Evolutionary conservation across 2,888 invertebrate genomes (phyloP), one percentile per base, ranked within the genome.

Genomic region (Lycaena phlaeas): DNA sequence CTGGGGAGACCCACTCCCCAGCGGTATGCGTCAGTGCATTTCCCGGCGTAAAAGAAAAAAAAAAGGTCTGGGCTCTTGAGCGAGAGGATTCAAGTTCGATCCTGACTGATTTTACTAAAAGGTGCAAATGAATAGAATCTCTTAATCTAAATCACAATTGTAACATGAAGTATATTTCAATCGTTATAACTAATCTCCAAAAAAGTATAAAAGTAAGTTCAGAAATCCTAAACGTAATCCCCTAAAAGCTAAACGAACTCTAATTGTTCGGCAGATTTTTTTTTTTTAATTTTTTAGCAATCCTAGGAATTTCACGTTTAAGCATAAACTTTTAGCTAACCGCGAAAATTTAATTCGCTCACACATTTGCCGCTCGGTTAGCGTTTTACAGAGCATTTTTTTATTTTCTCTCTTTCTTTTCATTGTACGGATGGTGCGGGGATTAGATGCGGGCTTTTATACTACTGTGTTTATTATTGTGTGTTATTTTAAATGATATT

Each of bases 261-360:
- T 30, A 15, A 30, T 30, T 15, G 15, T 30, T 30, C 29, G 14
- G 14, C 14, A 30, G n/a, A 15, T 30, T 30, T 30, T 27, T 29
- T 30, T 27, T 30, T 30, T 27, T 29, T 30, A 10, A 15, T 15
- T n/a, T 9, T 30, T 30, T 2, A 4, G 15, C 5, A n/a, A 30
- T 30, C 15, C n/a, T 30, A 30, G 15, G 15, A 30, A 15, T 30
- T 15, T 15, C 14, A 30, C 15, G 15, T 30, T 30, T 10, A 15
- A 30, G 30, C 30, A 10, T 15, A 15, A 30, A 30, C n/a, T 30
- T 30, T 15, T 15, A 30, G 30, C 30, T 15, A 30, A 15, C 30
- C 30, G 30, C 30, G 30, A 30, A 30, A 30, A 30, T 30, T 30
- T 30, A 30, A 30, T 30, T 30, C 11, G 30, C 30, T 30, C 30